Evolutionary conservation across 2,888 invertebrate genomes (phyloP).

Genomic region (Eupithecia tripunctaria): DNA sequence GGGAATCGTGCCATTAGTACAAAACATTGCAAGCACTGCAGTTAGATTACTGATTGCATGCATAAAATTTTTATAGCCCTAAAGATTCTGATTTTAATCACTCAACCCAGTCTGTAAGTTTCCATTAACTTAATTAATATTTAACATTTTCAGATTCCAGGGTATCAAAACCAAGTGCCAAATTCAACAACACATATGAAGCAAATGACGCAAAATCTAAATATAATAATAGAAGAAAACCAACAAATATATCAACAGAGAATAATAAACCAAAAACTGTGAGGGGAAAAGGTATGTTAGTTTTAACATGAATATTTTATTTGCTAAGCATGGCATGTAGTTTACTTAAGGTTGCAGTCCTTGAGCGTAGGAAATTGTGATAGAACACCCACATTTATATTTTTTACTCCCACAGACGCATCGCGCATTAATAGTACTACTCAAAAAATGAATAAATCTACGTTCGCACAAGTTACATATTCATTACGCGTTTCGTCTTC

Average conservation of each 20-base stretch:
- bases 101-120: not conserved
- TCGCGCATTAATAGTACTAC: no score
- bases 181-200: conserved; percentile 51
- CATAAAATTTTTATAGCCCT: not conserved
- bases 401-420: no score
- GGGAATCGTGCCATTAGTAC: not conserved
- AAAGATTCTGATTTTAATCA: not conserved
- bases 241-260: conserved; percentile 46
- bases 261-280: conserved; percentile 49
- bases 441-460: no score
- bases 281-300: conserved; percentile 55
- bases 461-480: no score
- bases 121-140: not conserved
- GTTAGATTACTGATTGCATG: not conserved
- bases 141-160: conserved; percentile 57
- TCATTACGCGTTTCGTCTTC: no score
- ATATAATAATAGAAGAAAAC: conserved; percentile 50
- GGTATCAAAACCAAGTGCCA: conserved; percentile 58
- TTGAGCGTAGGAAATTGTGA: no score
- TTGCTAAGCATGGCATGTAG: not conserved
- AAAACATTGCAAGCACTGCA: not conserved
- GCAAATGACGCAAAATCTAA: conserved; percentile 53
- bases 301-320: not conserved
- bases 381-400: no score
- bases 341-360: no score